Evolutionary conservation across 2,113 vertebrate species (phyloP), one percentile per base, ranked within the genome.

Genomic region (Opisthocomus hoazin): DNA sequence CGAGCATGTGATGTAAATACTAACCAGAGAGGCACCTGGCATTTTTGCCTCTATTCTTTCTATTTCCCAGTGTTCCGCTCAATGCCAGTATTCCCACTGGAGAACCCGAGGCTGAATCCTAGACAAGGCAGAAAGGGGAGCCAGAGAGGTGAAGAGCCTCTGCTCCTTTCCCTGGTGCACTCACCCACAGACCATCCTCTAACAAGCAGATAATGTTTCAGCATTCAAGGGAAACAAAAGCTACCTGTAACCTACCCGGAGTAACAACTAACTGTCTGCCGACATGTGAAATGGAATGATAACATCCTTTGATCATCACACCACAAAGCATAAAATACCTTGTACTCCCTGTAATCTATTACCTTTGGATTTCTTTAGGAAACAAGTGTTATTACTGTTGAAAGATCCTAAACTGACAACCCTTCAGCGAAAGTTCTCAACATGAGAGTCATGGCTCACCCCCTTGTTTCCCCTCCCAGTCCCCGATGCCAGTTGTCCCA

Each of bases 271-370:
- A 61, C 76, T 93, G 77, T 75, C 87, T 94, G 89, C 74, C 93
- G 96, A 79, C 78, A 83, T 50, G 81, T 54, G 46, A 94, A 95
- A 84, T 2, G 10, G 76, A 93, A 92, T 20, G 61, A 83, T 87
- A 96, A 87, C 70, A 56, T 65, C 83, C 91, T 97, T 96, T 97
- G 94, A 97, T 97, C 96, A 92, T 89, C 69, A 76, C 78, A 89
- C 61, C 69, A 79, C 78, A 95, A 95, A 94, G 60, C 71, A 81
- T 51, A 91, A 87, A 94, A 78, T 65, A 83, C 39, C 84, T 90
- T 95, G 90, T 84, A 77, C 56, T 65, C 73, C 30, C 45, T 94
- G 69, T 78, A 94, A 91, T 94, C 89, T 69, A 91, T 84, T 96
- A 89, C 80, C 70, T 90, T 93, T 46, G n/a, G 14, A 51, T 81